Percentiles rank a stretch among this genome's conserved stretches.
phyloP scores from a whole-genome alignment of 2,113 vertebrate species.

The Phrynosoma blainvillii region DNA sequence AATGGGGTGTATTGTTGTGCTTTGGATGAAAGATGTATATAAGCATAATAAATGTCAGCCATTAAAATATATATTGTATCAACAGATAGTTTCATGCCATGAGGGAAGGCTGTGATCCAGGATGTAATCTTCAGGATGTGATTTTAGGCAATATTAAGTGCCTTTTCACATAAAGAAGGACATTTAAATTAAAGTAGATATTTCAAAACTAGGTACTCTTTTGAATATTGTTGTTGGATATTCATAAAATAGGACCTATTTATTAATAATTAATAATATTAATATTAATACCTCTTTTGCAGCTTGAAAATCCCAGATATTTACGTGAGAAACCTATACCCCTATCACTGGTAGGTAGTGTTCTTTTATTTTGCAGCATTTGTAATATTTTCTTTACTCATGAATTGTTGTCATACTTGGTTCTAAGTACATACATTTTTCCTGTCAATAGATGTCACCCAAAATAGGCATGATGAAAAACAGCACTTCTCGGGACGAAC shows the following conservation, averaged over 20 bases:
- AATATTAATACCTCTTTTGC: conserved; percentile 69
- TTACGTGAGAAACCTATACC: conserved; percentile 85
- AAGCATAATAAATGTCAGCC: neutral
- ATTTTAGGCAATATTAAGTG: conserved; percentile 1
- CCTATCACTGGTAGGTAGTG: conserved; percentile 84
- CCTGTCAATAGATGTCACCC: conserved; percentile 74
- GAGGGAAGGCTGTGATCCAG: neutral
- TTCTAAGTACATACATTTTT: conserved; percentile 49
- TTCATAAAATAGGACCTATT: neutral
- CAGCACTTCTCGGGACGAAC: conserved; percentile 71
- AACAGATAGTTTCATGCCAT: neutral
- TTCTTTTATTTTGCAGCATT: neutral
- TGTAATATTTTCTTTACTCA: neutral
- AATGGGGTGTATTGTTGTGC: no score
- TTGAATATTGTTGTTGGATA: neutral
- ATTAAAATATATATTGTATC: no score
- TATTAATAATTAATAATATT: neutral
- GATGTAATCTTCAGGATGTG: neutral
- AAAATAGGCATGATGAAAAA: conserved; percentile 76
- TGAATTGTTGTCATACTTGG: conserved; percentile 4
- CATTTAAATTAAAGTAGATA: neutral
- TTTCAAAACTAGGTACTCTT: neutral
- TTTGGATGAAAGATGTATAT: neutral
- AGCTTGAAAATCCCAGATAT: conserved; percentile 94
- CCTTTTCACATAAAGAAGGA: neutral